Percentiles rank a stretch among this genome's conserved stretches.
Conservation (phyloP, 2,888 invertebrate species). For the Parapristionchus giblindavisi region DNA sequence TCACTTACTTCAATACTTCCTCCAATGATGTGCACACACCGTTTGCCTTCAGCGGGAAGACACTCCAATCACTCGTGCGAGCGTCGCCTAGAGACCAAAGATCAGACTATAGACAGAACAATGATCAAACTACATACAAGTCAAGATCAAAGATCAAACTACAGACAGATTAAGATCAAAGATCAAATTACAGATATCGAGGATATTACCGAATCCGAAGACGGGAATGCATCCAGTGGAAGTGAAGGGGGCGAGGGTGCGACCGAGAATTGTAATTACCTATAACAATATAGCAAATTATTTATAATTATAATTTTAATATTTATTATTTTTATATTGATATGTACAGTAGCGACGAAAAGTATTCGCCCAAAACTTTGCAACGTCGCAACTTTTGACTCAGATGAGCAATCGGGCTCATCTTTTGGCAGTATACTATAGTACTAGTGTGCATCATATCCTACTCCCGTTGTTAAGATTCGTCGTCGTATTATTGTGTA, state of each 20-base stretch:
- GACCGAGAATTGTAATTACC: slow-evolving; percentile 72
- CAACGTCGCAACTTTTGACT: not conserved
- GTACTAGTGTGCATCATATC: no score
- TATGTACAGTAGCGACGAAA: not conserved
- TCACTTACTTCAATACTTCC: slow-evolving; percentile 70
- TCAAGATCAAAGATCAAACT: not conserved
- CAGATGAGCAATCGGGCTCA: no score
- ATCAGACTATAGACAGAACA: no score
- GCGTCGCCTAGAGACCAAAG: slow-evolving; percentile 74
- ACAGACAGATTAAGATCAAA: not conserved
- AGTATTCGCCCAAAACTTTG: not conserved
- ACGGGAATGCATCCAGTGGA: slow-evolving; percentile 72
- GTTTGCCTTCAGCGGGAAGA: slow-evolving; percentile 70
- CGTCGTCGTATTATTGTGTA: no score
- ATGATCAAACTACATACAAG: not conserved
- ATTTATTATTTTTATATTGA: not conserved
- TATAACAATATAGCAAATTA: slow-evolving; percentile 37
- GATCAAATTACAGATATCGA: no score
- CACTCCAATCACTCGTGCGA: slow-evolving; percentile 71
- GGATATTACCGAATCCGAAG: slow-evolving; percentile 71
- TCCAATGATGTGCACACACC: slow-evolving; percentile 70
- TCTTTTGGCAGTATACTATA: no score
- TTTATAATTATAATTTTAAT: not conserved
- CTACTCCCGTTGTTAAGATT: no score
- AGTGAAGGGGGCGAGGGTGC: slow-evolving; percentile 72